Base-by-base conservation (phyloP, 2,113 vertebrate genomes). In the Neolamprologus kungweensis region DNA sequence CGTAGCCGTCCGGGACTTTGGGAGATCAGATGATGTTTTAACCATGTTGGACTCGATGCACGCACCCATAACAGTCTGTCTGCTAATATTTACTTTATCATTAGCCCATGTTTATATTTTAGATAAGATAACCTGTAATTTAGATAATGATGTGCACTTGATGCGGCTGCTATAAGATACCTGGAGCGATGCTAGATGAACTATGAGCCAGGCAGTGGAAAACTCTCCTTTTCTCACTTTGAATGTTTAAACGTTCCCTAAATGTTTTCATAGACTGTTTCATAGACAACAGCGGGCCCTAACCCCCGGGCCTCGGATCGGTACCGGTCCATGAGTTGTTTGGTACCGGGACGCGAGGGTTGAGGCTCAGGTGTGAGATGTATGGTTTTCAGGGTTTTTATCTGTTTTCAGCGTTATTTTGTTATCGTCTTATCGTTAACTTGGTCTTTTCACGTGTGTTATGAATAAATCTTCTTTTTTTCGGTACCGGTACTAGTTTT, bases 401-500 rank as follows among this genome's bases (percentile, higher is more conserved):
- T 42, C 2, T 0, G 12, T 42, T 42, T 42, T 45, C 42, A 14
- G 6, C 1, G 12, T 42, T 42, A 42, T 42, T 42, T 14, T 42
- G 5, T 42, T 42, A 3, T 42, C 5, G 12, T 37, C 13, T 42
- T 13, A 42, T 42, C 2, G 12, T 42, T 42, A 0, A 6, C 40
- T 42, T 0, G 3, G 42, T 45, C 42, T 45, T 45, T 45, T 45
- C 42, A 47, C 6, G 6, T 47, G 45, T 47, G 45, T 47, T 47
- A 16, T 16, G 45, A 1, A 47, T 47, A 47, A 16, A 47, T 47
- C 1, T 47, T 47, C 45, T 45, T 47, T 47, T 47, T 0, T 45
- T 47, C 0, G 0, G 14, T 16, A 16, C 45, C 1, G 0, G 6
- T 1, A 47, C 14, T 47, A 47, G 45, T 47, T 47, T 47, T 16